These are phyloP conservation scores for Nebria ingens DNA, from an alignment of 1,140 invertebrate species.

Conservation along the genomic window DNA sequence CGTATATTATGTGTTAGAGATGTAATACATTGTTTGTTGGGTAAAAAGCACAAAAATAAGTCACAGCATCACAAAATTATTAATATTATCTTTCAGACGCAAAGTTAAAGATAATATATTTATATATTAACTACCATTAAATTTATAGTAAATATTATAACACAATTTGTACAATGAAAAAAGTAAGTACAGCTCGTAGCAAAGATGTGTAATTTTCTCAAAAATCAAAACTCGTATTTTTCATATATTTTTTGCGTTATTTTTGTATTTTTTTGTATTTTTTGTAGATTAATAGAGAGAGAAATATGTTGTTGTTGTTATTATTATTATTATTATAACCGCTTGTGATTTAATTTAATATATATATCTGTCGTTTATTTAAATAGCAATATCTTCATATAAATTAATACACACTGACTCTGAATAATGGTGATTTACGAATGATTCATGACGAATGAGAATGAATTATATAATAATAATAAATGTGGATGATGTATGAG, in stretches of 20 bases:
- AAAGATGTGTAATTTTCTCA: conserved; percentile 25
- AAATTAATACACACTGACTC: conserved; percentile 20
- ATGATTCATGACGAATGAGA: conserved; percentile 12
- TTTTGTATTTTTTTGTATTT: too few relatives aligned
- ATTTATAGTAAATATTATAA: conserved; percentile 23
- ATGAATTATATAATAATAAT: conserved; percentile 12
- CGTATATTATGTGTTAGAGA: too few relatives aligned
- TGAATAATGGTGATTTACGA: too few relatives aligned
- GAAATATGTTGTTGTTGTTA: too few relatives aligned
- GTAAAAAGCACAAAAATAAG: conserved; percentile 7
- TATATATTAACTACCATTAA: conserved; percentile 14
- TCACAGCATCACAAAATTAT: conserved; percentile 8
- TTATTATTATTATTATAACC: too few relatives aligned
- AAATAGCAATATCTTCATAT: conserved; percentile 24
- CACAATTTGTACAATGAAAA: conserved; percentile 35
- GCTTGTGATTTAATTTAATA: too few relatives aligned
- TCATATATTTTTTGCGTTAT: conserved; percentile 12
- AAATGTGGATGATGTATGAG: too few relatives aligned
- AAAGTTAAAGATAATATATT: conserved; percentile 24
- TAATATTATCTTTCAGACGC: conserved; percentile 23
- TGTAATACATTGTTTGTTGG: too few relatives aligned
- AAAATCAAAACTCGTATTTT: conserved; percentile 14
- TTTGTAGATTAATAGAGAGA: conserved; percentile 24
- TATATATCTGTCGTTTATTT: too few relatives aligned
- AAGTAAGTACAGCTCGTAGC: conserved; percentile 35